A percentile compares a stretch with the other conserved stretches of the same genome.
These are phyloP conservation scores for Prunella strophiata DNA, from an alignment of 2,797 vertebrate genomes.

Conservation along the genomic window DNA sequence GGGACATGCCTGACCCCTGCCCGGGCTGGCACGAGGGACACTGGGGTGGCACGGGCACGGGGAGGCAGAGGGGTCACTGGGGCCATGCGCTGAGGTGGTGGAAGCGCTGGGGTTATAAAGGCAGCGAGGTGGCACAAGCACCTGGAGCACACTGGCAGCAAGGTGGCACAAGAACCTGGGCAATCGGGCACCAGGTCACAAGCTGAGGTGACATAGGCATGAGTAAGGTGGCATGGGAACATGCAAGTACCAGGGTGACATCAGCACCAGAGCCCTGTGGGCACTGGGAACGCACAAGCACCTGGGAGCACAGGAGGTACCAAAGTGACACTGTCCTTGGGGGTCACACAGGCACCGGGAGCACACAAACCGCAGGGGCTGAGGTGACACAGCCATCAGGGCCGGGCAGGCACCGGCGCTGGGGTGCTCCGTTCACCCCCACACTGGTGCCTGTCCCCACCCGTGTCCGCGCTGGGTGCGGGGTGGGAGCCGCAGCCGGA, in stretches of 20 bases:
- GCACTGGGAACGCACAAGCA: not conserved
- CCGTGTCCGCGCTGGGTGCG: not conserved
- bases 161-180: not conserved
- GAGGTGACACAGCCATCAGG: not conserved
- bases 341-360: not conserved
- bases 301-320: rapidly evolving
- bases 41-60: rapidly evolving
- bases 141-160: rapidly evolving
- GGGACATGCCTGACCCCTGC: not conserved
- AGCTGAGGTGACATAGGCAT: not conserved
- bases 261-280: not conserved
- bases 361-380: rapidly evolving
- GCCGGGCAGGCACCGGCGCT: not conserved
- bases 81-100: rapidly evolving
- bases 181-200: rapidly evolving
- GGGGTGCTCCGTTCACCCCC: not conserved
- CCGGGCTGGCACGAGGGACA: not conserved
- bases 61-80: too few species aligned
- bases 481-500: not conserved
- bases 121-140: not conserved
- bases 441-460: rapidly evolving
- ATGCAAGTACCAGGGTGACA: rapidly evolving
- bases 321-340: rapidly evolving
- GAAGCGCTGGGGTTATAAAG: rapidly evolving
- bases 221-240: not conserved